Evolutionary conservation across 23 tunicate species (phyloP), one percentile per base, ranked within the genome.

Genomic region (Trididemnum clinides): DNA sequence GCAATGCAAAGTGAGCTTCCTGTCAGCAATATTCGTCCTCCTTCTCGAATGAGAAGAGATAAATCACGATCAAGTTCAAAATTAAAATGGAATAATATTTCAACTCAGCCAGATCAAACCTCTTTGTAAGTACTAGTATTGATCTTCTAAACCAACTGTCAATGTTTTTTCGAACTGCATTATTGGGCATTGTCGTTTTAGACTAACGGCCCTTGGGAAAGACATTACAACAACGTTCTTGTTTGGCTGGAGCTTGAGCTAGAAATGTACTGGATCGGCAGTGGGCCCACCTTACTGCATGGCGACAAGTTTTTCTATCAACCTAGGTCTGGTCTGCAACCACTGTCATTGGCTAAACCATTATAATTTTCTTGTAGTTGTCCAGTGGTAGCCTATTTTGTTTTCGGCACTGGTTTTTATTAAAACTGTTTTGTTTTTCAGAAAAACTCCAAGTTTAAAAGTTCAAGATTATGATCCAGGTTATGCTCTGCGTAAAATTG

Each of bases 391-490:
- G 21, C 19, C 71, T 63, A 25, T 63, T 25, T 63, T 25, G 7
- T 63, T 63, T 6, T 19, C 23, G n/a, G n/a, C n/a, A n/a, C n/a
- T n/a, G n/a, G n/a, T n/a, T n/a, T n/a, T n/a, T n/a, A n/a, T n/a
- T n/a, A n/a, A n/a, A n/a, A n/a, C n/a, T n/a, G n/a, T n/a, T n/a
- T n/a, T n/a, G 20, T 59, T 59, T 2, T 73, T 73, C n/a, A 92
- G 97, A 33, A 75, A 75, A 79, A 84, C 86, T 2, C 89, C 97
- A 28, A 83, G 91, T 71, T 58, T 92, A 1, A 78, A 82, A 58
- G 88, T 92, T 19, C 54, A 88, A 80, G 97, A 92, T 74, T 92
- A 88, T 62, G 97, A 92, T 18, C 97, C 97, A 28, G 90, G 94
- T n/a, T 92, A 89, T 80, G 97, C 97, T 59, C 84, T 92, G 4